Evolutionary conservation across 2,888 invertebrate species (phyloP).

Genomic region (Plagodis dolabraria): DNA sequence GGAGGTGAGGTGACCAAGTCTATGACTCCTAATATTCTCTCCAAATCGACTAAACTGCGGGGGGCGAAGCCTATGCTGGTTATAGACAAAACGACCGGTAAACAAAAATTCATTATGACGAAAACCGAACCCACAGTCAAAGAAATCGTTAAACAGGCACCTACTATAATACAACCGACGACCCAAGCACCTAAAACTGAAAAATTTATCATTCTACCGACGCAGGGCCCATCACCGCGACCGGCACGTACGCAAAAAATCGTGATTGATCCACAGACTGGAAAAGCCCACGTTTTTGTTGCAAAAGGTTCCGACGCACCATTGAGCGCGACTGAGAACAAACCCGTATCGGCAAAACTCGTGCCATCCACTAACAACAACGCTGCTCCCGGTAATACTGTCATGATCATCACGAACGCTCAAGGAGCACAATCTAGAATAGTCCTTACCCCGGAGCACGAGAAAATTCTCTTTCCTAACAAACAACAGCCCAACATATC

Average conservation of each 20-base stretch:
- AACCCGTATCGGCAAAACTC: constrained; percentile 73
- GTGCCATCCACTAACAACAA: constrained; percentile 64
- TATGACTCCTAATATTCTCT: constrained; percentile 78
- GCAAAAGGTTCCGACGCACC: constrained; percentile 61
- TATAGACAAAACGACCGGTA: constrained; percentile 76
- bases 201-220: constrained; percentile 76
- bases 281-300: constrained; percentile 75
- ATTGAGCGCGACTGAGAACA: constrained; percentile 54
- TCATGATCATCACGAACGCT: constrained; percentile 87
- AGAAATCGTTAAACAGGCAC: constrained; percentile 58
- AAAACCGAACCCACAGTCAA: constrained; percentile 67
- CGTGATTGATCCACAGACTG: constrained; percentile 77
- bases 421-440: constrained; percentile 86
- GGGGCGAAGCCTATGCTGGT: constrained; percentile 77
- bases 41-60: constrained; percentile 76
- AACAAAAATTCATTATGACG: constrained; percentile 78
- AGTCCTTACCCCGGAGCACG: constrained; percentile 86
- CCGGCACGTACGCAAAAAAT: constrained; percentile 75
- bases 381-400: constrained; percentile 77
- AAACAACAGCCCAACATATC: constrained; percentile 71
- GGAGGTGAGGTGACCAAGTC: constrained; percentile 64
- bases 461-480: constrained; percentile 84
- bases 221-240: constrained; percentile 62
- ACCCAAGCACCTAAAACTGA: constrained; percentile 65
- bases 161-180: constrained; percentile 58